Conservation (phyloP, 2,113 vertebrate species). For the Loxodonta africana region DNA sequence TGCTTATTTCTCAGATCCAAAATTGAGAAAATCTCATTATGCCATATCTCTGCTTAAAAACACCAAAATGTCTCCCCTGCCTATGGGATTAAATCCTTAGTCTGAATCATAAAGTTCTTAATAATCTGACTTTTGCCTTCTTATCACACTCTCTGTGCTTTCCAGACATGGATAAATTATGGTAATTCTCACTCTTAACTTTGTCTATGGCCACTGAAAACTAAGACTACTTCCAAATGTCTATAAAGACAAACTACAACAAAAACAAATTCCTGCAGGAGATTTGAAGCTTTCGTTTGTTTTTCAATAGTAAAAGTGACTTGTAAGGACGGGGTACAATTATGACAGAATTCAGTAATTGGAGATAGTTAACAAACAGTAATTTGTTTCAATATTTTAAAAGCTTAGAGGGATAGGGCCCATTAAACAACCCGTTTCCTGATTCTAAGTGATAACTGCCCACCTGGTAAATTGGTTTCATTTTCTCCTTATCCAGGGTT, state of each 20-base stretch:
- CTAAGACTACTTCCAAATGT: not conserved
- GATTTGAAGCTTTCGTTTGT: constrained; percentile 35
- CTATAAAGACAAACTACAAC: not conserved
- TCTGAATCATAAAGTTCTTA: not conserved
- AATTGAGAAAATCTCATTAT: not conserved
- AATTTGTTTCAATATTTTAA: constrained; percentile 68
- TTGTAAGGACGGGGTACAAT: not conserved
- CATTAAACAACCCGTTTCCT: constrained; percentile 60
- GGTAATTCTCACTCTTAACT: not conserved
- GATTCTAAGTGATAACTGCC: constrained; percentile 49
- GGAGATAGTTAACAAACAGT: constrained; percentile 28
- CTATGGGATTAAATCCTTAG: not conserved
- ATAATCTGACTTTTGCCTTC: not conserved
- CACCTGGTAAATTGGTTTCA: constrained; percentile 25
- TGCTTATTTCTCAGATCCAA: not conserved
- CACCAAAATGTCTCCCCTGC: no score
- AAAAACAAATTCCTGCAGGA: not conserved
- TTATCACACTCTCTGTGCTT: not conserved
- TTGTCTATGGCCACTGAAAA: not conserved
- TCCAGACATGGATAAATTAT: not conserved
- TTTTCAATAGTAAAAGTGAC: constrained; percentile 58
- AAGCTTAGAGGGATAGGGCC: constrained; percentile 24
- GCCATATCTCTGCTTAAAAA: not conserved
- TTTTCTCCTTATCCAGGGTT: constrained; percentile 16
- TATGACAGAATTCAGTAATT: constrained; percentile 58